phyloP scores from a whole-genome alignment of 2,797 vertebrate genomes.

The Acrocephalus scirpaceus region DNA sequence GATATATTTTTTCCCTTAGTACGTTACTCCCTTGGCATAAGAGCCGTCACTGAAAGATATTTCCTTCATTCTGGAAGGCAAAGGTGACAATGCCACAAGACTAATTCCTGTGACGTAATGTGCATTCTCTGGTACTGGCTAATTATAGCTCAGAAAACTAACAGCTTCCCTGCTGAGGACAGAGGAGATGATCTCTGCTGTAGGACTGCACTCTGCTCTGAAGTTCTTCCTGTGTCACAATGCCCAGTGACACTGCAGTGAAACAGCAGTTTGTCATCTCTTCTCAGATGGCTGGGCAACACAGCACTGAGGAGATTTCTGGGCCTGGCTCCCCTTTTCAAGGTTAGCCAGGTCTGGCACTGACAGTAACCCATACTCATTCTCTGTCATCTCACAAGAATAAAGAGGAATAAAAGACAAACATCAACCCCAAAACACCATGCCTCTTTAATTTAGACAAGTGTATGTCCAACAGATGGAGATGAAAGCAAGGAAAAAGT shows the following conservation, averaged over 20 bases:
- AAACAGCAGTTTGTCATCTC: background rate
- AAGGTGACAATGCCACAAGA: constrained; percentile 34
- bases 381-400: background rate
- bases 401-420: background rate
- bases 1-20: background rate
- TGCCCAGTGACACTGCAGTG: background rate
- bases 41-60: background rate
- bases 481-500: background rate
- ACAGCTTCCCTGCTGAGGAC: background rate
- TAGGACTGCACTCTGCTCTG: background rate
- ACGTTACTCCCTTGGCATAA: background rate
- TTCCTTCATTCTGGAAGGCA: constrained; percentile 29
- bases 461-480: background rate
- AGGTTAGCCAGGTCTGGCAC: background rate
- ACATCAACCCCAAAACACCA: background rate
- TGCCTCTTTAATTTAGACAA: background rate
- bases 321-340: background rate
- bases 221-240: background rate
- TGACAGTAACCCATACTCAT: background rate
- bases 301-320: background rate
- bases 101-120: background rate
- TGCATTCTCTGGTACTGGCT: background rate
- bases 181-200: background rate
- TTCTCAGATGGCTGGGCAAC: background rate
- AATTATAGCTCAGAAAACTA: constrained; percentile 45